Conservation (phyloP, 2,797 vertebrate genomes). For the Tangara arthus region DNA sequence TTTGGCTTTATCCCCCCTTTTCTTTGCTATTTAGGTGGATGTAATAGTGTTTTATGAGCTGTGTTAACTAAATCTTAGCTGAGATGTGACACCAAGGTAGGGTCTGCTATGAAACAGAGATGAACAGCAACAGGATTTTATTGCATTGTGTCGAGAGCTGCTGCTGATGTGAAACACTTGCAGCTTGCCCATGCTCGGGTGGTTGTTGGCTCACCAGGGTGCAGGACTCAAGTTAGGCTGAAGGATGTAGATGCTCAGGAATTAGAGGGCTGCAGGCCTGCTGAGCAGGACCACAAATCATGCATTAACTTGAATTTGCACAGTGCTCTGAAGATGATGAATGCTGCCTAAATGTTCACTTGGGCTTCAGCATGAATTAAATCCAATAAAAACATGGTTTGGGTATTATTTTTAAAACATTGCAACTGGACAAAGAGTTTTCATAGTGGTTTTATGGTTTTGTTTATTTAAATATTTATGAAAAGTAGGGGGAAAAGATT, state of each 20-base stretch:
- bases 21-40: not conserved
- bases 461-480: not conserved
- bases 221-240: not conserved
- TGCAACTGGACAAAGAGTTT: not conserved
- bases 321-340: not conserved
- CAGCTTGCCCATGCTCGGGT: not conserved
- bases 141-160: not conserved
- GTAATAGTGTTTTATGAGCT: not conserved
- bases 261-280: not conserved
- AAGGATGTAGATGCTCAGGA: not conserved
- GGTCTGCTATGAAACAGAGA: not conserved
- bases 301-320: not conserved
- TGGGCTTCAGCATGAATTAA: not conserved
- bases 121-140: not conserved
- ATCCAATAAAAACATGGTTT: not conserved
- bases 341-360: not conserved
- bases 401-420: not conserved
- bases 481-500: not conserved
- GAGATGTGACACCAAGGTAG: not conserved
- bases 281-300: not conserved
- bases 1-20: not conserved
- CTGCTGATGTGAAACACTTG: not conserved
- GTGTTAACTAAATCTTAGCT: not conserved
- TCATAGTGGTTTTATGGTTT: not conserved
- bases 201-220: not conserved